phyloP scores from a whole-genome alignment of 2,888 invertebrate species.

The Saturnia pavonia region DNA sequence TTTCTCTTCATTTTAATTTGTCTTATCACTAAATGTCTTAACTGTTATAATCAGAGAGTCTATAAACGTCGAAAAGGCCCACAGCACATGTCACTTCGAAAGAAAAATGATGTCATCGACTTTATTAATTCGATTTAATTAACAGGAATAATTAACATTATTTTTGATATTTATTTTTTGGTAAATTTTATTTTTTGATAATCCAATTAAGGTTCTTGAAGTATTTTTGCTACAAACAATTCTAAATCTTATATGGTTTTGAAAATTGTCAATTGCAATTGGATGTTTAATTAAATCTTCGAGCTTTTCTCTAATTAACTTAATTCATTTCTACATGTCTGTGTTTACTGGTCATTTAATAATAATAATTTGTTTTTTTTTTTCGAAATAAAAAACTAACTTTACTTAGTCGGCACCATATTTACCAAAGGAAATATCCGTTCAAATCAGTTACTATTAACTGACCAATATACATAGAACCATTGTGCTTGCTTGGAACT shows the following conservation, averaged over 20 bases:
- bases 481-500: slow-evolving; percentile 1
- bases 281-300: background rate
- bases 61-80: no score
- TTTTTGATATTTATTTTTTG: no score
- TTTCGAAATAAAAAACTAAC: background rate
- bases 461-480: background rate
- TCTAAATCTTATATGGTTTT: background rate
- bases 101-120: no score
- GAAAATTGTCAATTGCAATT: background rate
- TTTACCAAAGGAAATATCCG: background rate
- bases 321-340: background rate
- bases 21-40: slow-evolving; percentile 52
- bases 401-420: background rate
- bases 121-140: no score
- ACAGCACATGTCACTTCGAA: no score
- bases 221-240: no score
- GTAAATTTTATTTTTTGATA: no score
- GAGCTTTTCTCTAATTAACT: background rate
- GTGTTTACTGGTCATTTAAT: background rate
- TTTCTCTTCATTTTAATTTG: slow-evolving; percentile 52
- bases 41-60: slow-evolving; percentile 32
- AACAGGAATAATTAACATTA: no score
- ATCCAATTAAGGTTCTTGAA: no score
- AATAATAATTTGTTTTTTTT: background rate
- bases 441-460: background rate